Base-by-base conservation (phyloP, 2,797 vertebrate species). In the Oceanodroma leucorhoa region DNA sequence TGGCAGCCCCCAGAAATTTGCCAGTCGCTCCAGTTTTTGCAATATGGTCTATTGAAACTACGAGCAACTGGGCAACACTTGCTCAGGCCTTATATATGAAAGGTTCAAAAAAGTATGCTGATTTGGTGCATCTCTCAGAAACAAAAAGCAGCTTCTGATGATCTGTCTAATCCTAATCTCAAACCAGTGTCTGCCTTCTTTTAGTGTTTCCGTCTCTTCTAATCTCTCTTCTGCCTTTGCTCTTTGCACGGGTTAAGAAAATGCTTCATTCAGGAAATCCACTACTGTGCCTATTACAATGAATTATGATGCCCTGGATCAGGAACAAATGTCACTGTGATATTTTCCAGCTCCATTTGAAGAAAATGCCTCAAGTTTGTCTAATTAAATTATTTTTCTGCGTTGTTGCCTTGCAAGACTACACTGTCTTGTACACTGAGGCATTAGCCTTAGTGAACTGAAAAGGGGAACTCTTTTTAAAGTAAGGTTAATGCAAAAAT, bases 371-470 rank as follows among this genome's bases (percentile, higher is more conserved):
- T 83, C 53, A 75, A 80, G 36, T 87, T 71, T 38, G 41, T 38
- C 71, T 80, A 83, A 90, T 83, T 53, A 87, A 53, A 87, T 94
- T 55, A 57, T 73, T 96, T 94, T 79, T 82, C 77, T 87, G 71
- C 61, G 43, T 53, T 79, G 65, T 7, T 94, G 65, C 55, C 72
- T 93, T 86, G 62, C 48, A 92, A 93, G 72, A 32, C 41, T 43
- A n/a, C 14, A 3, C 27, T 61, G 24, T 48, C 50, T 91, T 46
- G 54, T 67, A 62, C 50, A 23, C 36, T 0, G 1, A 77, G 55
- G 48, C 58, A 23, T 32, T 41, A 53, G 87, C 48, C 55, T 90
- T 29, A 40, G 55, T 23, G 57, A 87, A 40, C 23, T 73, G 70
- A 87, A 45, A 83, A 78, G 62, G n/a, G 34, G 53, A 87, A 67